Base-by-base conservation (phyloP, 1,140 invertebrate species). In the Sesamia nonagrioides region DNA sequence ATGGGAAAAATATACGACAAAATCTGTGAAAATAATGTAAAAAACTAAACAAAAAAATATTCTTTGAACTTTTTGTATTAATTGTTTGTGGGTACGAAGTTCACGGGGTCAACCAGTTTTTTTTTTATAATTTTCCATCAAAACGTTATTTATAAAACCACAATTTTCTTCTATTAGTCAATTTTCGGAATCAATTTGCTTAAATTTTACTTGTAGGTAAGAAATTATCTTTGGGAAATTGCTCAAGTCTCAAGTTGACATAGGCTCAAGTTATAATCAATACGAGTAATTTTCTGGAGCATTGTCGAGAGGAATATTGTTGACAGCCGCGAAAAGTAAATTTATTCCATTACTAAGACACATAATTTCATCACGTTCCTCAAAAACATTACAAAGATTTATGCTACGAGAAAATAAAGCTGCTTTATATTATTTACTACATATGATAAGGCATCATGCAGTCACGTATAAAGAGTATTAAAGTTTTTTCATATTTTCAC, bases 361-460 rank as follows among this genome's bases (percentile, higher is more conserved):
- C 37, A 63, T 63, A 63, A 63, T 63, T 18, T 63, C 60, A 21
- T 63, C 60, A 63, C 60, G 60, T 63, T 40, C 17, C 58, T 40
- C 58, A 61, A 61, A 61, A 61, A 61, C 35, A 61, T 61, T 61
- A 35, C 15, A 60, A 60, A n/a, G 33, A 61, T 27, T 27, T 61
- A 40, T 7, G 15, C 37, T 18, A 18, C 13, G 9, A 63, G 35
- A 18, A 63, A 40, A 40, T 63, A 63, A 17, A 40, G n/a, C n/a
- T 17, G n/a, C 35, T 61, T 61, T 40, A 61, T 40, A 17, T 54
- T 54, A 54, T 21, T 54, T n/a, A 61, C 27, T 35, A 61, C 8
- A 42, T 63, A 3, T 63, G 35, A 40, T 8, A 8, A 40, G 9
- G 63, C 63, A 27, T 7, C 40, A 21, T 48, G 33, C 4, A 61